Percentiles rank a stretch among this genome's conserved stretches.
phyloP scores from a whole-genome alignment of 2,113 vertebrate genomes.

The Atrichornis clamosus region DNA sequence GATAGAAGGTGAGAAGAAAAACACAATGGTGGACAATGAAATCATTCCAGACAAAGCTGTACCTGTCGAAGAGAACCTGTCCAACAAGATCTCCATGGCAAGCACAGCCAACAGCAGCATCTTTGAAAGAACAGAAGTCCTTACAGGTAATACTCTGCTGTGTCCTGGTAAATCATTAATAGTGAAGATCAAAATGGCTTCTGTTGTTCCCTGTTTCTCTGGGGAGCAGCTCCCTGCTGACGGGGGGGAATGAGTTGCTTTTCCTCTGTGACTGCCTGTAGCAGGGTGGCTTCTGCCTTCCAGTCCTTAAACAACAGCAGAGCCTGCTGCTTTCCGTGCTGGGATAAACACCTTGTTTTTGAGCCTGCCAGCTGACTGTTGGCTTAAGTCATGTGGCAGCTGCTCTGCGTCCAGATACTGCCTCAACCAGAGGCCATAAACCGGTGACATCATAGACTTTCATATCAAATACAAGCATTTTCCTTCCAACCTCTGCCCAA shows the following conservation, averaged over 20 bases:
- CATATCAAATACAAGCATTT: not conserved
- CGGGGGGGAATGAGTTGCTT: not conserved
- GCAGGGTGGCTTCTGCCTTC: not conserved
- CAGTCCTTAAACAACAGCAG: not conserved
- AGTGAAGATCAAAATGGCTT: not conserved
- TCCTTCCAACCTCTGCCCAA: not conserved
- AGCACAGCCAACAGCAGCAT: constrained; percentile 81
- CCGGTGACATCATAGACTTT: not conserved
- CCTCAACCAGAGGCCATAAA: not conserved
- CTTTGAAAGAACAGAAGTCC: constrained; percentile 87
- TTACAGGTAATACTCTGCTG: constrained; percentile 81
- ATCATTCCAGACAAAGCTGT: constrained; percentile 55
- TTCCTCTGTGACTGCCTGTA: not conserved
- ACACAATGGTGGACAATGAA: constrained; percentile 74
- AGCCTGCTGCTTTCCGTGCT: not conserved
- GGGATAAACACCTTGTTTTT: not conserved
- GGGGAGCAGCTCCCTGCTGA: not conserved
- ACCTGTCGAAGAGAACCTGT: not conserved
- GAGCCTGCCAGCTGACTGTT: not conserved
- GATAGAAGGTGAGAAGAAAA: constrained; percentile 24
- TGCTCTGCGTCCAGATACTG: not conserved
- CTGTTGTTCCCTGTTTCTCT: not conserved
- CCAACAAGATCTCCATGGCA: constrained; percentile 85
- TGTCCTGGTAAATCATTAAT: not conserved
- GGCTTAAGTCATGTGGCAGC: not conserved